Conservation (phyloP, 2,888 invertebrate species). For the Morpho helenor region DNA sequence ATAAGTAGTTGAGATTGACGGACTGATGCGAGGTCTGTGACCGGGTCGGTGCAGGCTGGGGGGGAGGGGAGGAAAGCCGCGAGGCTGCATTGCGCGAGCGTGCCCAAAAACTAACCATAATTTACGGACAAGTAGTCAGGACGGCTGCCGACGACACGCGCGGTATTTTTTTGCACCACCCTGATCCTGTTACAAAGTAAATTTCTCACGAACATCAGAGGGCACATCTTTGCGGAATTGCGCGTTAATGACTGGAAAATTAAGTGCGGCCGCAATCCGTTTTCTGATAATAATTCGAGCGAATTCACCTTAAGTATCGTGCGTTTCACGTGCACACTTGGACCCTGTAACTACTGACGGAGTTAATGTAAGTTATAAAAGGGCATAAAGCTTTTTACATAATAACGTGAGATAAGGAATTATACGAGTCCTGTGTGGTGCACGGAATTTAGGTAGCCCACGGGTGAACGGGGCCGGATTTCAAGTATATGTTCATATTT, state of each 20-base stretch:
- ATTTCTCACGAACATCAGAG: slow-evolving; percentile 71
- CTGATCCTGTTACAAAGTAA: slow-evolving; percentile 71
- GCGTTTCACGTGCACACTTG: slow-evolving; percentile 12
- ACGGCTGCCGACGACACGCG: slow-evolving; percentile 69
- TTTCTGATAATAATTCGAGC: slow-evolving; percentile 45
- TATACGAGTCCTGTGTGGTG: slow-evolving; percentile 32
- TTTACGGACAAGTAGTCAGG: slow-evolving; percentile 74
- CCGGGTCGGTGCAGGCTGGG: slow-evolving; percentile 46
- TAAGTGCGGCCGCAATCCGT: slow-evolving; percentile 44
- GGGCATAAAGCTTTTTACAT: slow-evolving; percentile 28
- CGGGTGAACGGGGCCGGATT: slow-evolving; percentile 49
- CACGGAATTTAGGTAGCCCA: slow-evolving; percentile 67
- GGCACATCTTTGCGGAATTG: slow-evolving; percentile 62
- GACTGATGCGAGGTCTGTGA: slow-evolving; percentile 73
- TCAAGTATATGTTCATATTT: slow-evolving; percentile 9
- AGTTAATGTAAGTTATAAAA: slow-evolving; percentile 18
- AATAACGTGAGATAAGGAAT: slow-evolving; percentile 42
- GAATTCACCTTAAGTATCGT: slow-evolving; percentile 27
- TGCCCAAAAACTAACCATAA: slow-evolving; percentile 80
- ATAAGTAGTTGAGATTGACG: slow-evolving; percentile 77
- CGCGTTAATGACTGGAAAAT: slow-evolving; percentile 62
- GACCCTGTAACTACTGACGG: slow-evolving; percentile 18
- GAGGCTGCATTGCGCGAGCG: slow-evolving; percentile 71
- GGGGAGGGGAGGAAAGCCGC: slow-evolving; percentile 61
- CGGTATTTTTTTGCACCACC: slow-evolving; percentile 55